A percentile compares a stretch with the other conserved stretches of the same genome.
These are phyloP conservation scores for Acanthosepion pharaonis DNA, from an alignment of 2,888 invertebrate genomes.

Conservation along the genomic window DNA sequence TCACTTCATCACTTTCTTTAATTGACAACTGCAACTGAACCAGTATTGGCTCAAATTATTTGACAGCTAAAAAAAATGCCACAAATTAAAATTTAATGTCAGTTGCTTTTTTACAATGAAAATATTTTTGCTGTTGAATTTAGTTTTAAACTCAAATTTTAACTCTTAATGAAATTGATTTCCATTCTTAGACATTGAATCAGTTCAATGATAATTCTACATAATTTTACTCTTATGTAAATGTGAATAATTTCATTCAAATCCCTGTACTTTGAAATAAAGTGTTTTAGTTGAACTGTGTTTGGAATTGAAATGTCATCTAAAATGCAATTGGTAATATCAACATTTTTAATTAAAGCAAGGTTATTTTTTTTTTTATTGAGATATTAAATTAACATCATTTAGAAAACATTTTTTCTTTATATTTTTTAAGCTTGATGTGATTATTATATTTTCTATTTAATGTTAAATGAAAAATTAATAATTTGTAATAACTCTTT, in stretches of 20 bases:
- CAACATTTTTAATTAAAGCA: not conserved
- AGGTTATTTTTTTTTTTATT: not conserved
- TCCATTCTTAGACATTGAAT: not conserved
- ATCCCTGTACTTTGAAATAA: not conserved
- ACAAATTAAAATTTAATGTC: not conserved
- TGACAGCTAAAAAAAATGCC: not conserved
- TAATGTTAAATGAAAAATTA: not conserved
- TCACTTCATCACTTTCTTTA: not conserved
- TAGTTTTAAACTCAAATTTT: not conserved
- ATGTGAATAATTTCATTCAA: not conserved
- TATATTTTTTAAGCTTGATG: not conserved
- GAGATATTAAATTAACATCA: too few species aligned
- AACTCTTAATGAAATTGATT: not conserved
- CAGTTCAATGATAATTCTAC: not conserved
- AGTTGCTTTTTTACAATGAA: not conserved
- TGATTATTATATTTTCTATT: not conserved
- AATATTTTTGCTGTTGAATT: not conserved
- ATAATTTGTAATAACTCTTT: too few species aligned
- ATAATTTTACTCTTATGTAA: not conserved
- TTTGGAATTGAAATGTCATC: not conserved
- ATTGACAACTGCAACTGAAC: not conserved
- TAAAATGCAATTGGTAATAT: not conserved
- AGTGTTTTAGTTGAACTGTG: not conserved
- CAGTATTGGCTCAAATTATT: not conserved
- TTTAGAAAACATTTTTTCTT: not conserved